Conservation (phyloP, 2,888 invertebrate genomes). For the Platycheirus rosarum region DNA sequence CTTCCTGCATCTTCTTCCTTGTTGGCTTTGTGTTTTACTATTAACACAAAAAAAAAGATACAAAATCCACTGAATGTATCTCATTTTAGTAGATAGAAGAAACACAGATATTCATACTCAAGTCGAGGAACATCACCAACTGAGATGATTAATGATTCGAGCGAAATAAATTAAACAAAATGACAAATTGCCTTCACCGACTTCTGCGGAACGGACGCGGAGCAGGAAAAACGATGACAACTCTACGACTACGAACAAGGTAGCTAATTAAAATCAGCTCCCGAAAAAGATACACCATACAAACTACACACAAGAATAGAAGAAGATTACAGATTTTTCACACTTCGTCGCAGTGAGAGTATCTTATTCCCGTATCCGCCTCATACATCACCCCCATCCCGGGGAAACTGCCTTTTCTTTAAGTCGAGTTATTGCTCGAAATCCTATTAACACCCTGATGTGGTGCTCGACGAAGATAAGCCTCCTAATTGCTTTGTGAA, state of each 20-base stretch:
- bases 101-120: conserved; percentile 22
- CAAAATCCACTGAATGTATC: too few species aligned
- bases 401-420: conserved; percentile 15
- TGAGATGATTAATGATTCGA: conserved; percentile 66
- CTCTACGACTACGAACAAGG: conserved; percentile 54
- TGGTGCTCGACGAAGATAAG: conserved; percentile 68
- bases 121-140: conserved; percentile 14
- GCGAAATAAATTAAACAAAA: conserved; percentile 70
- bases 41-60: not conserved
- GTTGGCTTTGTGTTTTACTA: conserved; percentile 21
- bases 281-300: not conserved
- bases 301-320: not conserved
- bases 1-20: conserved; percentile 24
- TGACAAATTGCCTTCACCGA: conserved; percentile 70
- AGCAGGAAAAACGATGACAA: conserved; percentile 4
- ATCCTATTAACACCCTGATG: conserved; percentile 71
- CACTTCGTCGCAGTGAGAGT: not conserved
- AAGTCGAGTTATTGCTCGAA: conserved; percentile 62
- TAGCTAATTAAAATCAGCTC: conserved; percentile 69
- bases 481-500: conserved; percentile 66
- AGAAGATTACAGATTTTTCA: conserved; percentile 9
- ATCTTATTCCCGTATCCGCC: too few species aligned
- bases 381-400: not conserved
- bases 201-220: conserved; percentile 18
- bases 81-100: conserved; percentile 1